A percentile compares a stretch with the other conserved stretches of the same genome.
phyloP scores from a whole-genome alignment of 2,888 invertebrate genomes.

The Adineta ricciae region DNA sequence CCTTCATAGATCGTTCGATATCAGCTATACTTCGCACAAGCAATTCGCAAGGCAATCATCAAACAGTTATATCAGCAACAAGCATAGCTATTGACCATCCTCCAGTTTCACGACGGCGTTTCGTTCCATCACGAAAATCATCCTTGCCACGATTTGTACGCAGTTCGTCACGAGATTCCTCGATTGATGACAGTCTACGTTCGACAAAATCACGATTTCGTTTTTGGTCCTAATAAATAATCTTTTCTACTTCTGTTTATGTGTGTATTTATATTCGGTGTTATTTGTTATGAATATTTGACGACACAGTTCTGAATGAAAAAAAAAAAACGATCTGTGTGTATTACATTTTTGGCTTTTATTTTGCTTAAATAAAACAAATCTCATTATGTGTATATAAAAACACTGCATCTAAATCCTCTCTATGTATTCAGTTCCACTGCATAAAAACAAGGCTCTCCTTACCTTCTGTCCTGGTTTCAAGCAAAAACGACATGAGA shows the following conservation, averaged over 20 bases:
- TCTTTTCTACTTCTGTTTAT: not conserved
- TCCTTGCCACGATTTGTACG: constrained; percentile 8
- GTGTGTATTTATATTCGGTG: not conserved
- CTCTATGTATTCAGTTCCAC: no score
- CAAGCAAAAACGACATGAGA: no score
- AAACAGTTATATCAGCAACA: not conserved
- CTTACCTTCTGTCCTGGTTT: no score
- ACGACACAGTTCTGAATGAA: not conserved
- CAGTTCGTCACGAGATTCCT: not conserved
- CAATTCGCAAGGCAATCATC: not conserved
- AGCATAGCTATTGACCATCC: not conserved
- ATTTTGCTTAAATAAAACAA: not conserved
- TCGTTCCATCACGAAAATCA: constrained; percentile 7
- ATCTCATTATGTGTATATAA: not conserved
- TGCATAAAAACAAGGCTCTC: no score
- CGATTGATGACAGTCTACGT: not conserved
- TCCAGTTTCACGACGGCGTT: not conserved
- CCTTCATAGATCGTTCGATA: not conserved
- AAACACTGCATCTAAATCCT: no score
- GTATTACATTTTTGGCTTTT: not conserved
- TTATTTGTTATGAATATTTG: not conserved
- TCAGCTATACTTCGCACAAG: not conserved
- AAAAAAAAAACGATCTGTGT: not conserved
- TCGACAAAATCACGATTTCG: constrained; percentile 10
- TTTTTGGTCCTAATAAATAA: not conserved